Conservation (phyloP, 1,140 invertebrate species). For the Magallana gigas region DNA sequence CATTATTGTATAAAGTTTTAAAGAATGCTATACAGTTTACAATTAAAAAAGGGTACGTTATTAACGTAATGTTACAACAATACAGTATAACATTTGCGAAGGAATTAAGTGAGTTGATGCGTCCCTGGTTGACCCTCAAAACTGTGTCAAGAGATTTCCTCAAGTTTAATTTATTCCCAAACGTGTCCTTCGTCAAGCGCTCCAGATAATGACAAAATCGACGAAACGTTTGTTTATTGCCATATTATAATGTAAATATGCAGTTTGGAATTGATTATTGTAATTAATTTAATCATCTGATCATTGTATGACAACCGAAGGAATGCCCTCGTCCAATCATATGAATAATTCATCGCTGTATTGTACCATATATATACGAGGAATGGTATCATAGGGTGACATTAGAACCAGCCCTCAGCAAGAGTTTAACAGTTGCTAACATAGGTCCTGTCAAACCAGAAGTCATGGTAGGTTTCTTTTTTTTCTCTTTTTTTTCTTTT, state of each 20-base stretch:
- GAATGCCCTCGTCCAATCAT: neutral
- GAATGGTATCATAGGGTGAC: neutral
- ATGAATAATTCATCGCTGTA: neutral
- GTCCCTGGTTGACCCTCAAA: neutral
- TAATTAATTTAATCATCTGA: slow-evolving; percentile 25
- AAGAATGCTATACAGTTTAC: no score
- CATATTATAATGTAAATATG: slow-evolving; percentile 27
- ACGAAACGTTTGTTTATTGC: neutral
- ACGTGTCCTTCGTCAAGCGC: neutral
- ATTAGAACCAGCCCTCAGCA: neutral
- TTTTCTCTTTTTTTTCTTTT: no score
- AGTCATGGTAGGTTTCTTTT: neutral
- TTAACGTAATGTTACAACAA: no score
- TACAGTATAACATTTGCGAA: no score
- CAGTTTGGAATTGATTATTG: neutral
- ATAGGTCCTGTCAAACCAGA: neutral
- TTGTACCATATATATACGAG: neutral
- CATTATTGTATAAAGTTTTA: no score
- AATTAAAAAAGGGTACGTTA: no score
- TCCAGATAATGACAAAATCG: neutral
- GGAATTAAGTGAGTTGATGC: no score
- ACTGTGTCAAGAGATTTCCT: neutral
- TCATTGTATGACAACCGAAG: neutral
- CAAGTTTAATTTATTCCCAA: neutral
- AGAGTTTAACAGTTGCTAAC: neutral